These are phyloP conservation scores for Drosophila lutescens DNA, from an alignment of 2,888 invertebrate genomes.

Conservation along the genomic window DNA sequence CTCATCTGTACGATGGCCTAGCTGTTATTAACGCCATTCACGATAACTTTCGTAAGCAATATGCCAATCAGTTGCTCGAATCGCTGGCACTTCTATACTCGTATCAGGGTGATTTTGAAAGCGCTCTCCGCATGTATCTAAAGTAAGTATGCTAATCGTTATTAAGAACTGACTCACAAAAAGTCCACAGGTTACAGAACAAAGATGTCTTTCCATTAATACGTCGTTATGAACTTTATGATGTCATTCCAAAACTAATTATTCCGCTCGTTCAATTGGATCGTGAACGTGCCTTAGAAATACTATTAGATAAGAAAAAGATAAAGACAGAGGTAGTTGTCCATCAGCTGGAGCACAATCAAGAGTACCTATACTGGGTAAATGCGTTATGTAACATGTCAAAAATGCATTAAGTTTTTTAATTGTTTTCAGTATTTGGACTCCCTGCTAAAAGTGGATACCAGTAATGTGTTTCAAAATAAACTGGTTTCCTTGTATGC, in stretches of 20 bases:
- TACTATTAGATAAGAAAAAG: slow-evolving; percentile 90
- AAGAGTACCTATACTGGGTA: slow-evolving; percentile 91
- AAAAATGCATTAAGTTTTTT: too few relatives aligned
- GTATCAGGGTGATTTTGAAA: slow-evolving; percentile 94
- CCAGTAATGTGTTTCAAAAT: slow-evolving; percentile 92
- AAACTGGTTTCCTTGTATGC: slow-evolving; percentile 95
- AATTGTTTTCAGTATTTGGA: slow-evolving; percentile 89
- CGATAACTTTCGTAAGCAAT: slow-evolving; percentile 90
- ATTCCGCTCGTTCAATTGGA: slow-evolving; percentile 95
- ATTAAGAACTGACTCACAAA: not conserved
- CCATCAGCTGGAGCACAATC: slow-evolving; percentile 90
- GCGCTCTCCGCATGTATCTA: slow-evolving; percentile 95
- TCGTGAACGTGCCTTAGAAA: slow-evolving; percentile 90
- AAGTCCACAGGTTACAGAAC: slow-evolving; percentile 88
- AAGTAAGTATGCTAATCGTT: slow-evolving; percentile 85
- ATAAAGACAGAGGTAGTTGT: slow-evolving; percentile 93
- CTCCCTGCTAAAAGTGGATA: slow-evolving; percentile 92
- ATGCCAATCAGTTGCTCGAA: slow-evolving; percentile 91
- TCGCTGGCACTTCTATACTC: slow-evolving; percentile 95
- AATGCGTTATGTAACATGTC: slow-evolving; percentile 43
- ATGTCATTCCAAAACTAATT: slow-evolving; percentile 93
- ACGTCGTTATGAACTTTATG: slow-evolving; percentile 91
- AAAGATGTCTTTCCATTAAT: slow-evolving; percentile 96
- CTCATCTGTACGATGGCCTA: slow-evolving; percentile 91
- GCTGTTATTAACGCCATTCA: slow-evolving; percentile 94